Percentiles rank a stretch among this genome's conserved stretches.
Conservation (phyloP, 35 echinoderm and acorn worm genomes). For the Heliocidaris tuberculata region DNA sequence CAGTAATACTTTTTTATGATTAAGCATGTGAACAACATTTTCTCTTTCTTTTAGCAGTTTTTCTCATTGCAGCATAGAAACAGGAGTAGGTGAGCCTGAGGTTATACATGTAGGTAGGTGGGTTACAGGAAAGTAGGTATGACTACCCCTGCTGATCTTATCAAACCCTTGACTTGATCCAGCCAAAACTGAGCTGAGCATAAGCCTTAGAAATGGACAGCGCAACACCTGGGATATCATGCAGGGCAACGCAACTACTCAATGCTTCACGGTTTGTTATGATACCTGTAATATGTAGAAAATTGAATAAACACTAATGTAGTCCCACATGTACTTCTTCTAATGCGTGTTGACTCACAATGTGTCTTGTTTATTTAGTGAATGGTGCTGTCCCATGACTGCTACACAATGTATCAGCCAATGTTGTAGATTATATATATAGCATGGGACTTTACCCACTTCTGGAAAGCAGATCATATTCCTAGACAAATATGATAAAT, state of each 20-base stretch:
- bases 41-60: no score
- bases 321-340: not conserved
- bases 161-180: no score
- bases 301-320: not conserved
- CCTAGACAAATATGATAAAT: not conserved
- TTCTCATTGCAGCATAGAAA: no score
- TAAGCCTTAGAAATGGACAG: no score
- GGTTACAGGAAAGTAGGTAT: no score
- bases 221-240: no score
- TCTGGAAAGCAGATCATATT: not conserved
- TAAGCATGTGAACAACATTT: not conserved
- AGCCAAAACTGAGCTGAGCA: no score
- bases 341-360: not conserved
- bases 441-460: constrained; percentile 9
- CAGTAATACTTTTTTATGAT: not conserved
- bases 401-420: not conserved
- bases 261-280: not conserved
- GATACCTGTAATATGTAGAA: not conserved
- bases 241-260: not conserved
- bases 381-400: not conserved
- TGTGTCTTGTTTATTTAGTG: not conserved
- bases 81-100: no score
- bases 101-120: no score
- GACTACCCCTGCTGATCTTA: no score
- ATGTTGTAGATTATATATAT: not conserved